Evolutionary conservation across 2,888 invertebrate genomes (phyloP).

Genomic region (Myathropa florea): DNA sequence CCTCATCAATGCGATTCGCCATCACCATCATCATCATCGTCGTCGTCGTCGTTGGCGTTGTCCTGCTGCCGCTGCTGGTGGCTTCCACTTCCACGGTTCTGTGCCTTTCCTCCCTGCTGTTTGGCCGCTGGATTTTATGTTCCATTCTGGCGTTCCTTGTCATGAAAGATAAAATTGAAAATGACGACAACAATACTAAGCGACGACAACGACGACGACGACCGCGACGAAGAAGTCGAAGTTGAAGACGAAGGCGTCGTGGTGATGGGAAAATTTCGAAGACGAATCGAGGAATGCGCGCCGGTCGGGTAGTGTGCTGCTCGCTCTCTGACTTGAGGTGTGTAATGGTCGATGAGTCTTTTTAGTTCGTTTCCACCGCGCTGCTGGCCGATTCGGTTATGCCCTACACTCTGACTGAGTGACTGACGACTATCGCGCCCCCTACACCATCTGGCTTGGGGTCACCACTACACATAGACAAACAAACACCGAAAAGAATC

Average conservation of each 20-base stretch:
- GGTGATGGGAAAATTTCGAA: conserved; percentile 51
- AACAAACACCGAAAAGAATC: conserved; percentile 1
- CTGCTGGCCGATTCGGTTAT: conserved; percentile 17
- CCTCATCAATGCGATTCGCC: conserved; percentile 2
- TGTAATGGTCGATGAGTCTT: conserved; percentile 40
- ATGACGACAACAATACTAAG: conserved; percentile 58
- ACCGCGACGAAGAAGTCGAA: conserved; percentile 25
- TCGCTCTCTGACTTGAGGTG: conserved; percentile 43
- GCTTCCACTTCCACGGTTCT: conserved; percentile 11
- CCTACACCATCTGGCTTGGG: conserved; percentile 39
- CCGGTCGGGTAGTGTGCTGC: conserved; percentile 29
- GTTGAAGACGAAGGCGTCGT: neutral
- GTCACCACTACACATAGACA: conserved; percentile 18
- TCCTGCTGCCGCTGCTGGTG: neutral
- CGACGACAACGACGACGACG: conserved; percentile 6
- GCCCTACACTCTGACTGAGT: conserved; percentile 2
- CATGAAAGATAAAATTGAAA: conserved; percentile 68
- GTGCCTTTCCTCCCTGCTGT: neutral
- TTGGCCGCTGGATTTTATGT: conserved; percentile 35
- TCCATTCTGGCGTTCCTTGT: conserved; percentile 60
- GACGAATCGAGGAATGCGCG: conserved; percentile 58
- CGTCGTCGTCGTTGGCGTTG: conserved; percentile 4
- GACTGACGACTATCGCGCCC: conserved; percentile 27
- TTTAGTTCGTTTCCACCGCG: conserved; percentile 1
- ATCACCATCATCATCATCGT: neutral